Percentiles rank a stretch among this genome's conserved stretches.
Evolutionary conservation across 2,113 vertebrate species (phyloP).

Genomic region (Antechinus flavipes): DNA sequence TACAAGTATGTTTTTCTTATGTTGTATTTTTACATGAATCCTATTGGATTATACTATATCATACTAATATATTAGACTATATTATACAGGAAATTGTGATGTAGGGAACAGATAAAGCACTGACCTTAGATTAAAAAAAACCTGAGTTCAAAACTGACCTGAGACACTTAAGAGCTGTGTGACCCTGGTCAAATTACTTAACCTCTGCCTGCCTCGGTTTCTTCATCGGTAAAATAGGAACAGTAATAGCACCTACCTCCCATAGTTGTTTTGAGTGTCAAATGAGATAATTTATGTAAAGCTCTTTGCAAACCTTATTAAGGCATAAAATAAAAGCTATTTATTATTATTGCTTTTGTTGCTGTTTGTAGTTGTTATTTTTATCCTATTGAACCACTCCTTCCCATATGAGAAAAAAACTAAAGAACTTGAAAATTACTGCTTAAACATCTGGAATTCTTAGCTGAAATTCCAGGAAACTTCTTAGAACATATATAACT

Average conservation of each 20-base stretch:
- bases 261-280: no score
- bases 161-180: no score
- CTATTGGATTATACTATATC: not conserved
- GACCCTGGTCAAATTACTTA: no score
- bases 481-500: not conserved
- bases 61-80: not conserved
- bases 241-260: no score
- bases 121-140: not conserved
- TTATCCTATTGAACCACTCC: not conserved
- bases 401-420: not conserved
- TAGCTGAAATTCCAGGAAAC: not conserved
- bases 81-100: not conserved
- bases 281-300: no score
- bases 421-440: not conserved
- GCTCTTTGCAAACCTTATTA: no score
- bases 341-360: not conserved
- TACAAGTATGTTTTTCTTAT: not conserved
- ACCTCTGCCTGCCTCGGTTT: no score
- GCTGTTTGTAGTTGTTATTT: not conserved
- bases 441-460: not conserved
- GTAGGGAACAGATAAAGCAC: not conserved
- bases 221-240: no score
- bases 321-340: not conserved
- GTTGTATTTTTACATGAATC: not conserved
- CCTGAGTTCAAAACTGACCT: no score